phyloP scores from a whole-genome alignment of 2,888 invertebrate species.

The Cephus nigrinus region DNA sequence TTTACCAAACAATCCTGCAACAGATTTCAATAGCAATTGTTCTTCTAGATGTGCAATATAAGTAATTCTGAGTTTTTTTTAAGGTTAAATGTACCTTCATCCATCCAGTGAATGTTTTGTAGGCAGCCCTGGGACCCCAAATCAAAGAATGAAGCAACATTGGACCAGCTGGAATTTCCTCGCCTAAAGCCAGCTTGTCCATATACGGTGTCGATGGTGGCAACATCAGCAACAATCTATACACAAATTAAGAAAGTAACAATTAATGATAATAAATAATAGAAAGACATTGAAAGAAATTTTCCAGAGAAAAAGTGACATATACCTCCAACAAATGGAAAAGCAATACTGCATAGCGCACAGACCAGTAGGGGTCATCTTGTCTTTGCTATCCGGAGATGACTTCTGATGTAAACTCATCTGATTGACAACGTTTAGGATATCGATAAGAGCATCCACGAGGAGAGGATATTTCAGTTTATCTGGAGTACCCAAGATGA shows the following conservation, averaged over 20 bases:
- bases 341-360: conserved; percentile 94
- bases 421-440: conserved; percentile 84
- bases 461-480: conserved; percentile 89
- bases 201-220: conserved; percentile 92
- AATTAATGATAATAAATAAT: conserved; percentile 21
- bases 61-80: conserved; percentile 4
- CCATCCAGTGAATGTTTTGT: conserved; percentile 88
- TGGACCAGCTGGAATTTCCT: conserved; percentile 76
- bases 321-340: conserved; percentile 83
- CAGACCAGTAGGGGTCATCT: conserved; percentile 72
- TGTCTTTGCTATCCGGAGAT: conserved; percentile 54
- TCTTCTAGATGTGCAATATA: conserved; percentile 6
- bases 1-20: conserved; percentile 84
- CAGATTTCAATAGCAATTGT: conserved; percentile 4
- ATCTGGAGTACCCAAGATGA: conserved; percentile 91
- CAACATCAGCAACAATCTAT: conserved; percentile 82
- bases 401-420: conserved; percentile 58
- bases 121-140: conserved; percentile 89
- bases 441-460: conserved; percentile 85
- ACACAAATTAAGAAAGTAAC: conserved; percentile 24
- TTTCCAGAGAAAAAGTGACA: conserved; percentile 7
- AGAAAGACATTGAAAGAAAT: background rate
- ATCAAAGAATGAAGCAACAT: conserved; percentile 84
- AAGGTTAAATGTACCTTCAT: conserved; percentile 71
- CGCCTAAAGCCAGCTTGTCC: conserved; percentile 79